Evolutionary conservation across 2,888 invertebrate genomes (phyloP).

Genomic region (Drosophila mimica): DNA sequence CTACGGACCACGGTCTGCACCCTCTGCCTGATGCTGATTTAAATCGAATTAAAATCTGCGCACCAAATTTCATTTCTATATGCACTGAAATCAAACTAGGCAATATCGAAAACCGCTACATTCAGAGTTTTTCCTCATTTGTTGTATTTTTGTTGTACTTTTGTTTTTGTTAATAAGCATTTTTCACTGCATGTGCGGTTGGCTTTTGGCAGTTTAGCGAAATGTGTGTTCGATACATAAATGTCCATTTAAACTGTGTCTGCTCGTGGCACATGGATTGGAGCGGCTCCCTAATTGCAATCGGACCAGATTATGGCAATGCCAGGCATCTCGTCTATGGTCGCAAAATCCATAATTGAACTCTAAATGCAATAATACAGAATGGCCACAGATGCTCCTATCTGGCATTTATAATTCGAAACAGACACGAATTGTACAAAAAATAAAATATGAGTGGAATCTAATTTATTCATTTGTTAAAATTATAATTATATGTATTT

Average conservation of each 20-base stretch:
- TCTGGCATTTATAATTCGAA: conserved; percentile 21
- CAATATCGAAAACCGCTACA: conserved; percentile 44
- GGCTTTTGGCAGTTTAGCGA: conserved; percentile 57
- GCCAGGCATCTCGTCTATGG: conserved; percentile 35
- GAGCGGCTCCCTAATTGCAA: conserved; percentile 53
- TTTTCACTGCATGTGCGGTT: conserved; percentile 21
- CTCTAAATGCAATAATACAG: conserved; percentile 61
- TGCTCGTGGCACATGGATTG: conserved; percentile 33
- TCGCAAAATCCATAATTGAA: conserved; percentile 58
- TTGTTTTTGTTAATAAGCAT: conserved; percentile 3
- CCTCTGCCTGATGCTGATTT: conserved; percentile 60
- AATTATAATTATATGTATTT: conserved; percentile 24
- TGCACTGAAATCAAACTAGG: conserved; percentile 12
- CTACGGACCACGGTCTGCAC: background rate
- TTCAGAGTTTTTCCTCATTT: conserved; percentile 6
- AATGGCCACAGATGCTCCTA: conserved; percentile 23
- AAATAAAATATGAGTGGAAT: conserved; percentile 18
- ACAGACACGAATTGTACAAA: conserved; percentile 1
- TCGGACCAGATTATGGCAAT: conserved; percentile 62
- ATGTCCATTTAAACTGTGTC: conserved; percentile 40
- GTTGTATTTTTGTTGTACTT: conserved; percentile 3
- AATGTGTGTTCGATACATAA: conserved; percentile 8
- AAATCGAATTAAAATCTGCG: conserved; percentile 77
- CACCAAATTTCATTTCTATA: conserved; percentile 62
- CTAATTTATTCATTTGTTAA: conserved; percentile 24